A percentile compares a stretch with the other conserved stretches of the same genome.
Evolutionary conservation across 2,888 invertebrate species (phyloP).

Genomic region (Tipula unca): DNA sequence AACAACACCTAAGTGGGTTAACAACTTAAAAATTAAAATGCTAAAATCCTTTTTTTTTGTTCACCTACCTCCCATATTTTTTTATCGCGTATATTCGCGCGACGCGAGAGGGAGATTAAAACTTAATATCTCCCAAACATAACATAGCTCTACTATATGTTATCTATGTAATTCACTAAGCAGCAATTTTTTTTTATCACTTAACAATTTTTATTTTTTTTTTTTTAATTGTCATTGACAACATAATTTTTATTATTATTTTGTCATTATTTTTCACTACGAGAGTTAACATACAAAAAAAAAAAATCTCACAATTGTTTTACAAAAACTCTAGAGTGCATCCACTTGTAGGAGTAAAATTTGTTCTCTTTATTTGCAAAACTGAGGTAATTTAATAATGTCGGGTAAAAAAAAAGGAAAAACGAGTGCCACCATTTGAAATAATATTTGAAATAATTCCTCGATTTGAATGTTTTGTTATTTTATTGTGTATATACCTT

Average conservation of each 20-base stretch:
- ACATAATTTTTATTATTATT: not conserved
- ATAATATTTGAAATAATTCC: not conserved
- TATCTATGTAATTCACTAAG: not conserved
- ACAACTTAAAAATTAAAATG: not conserved
- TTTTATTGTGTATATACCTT: not conserved
- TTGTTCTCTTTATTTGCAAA: not conserved
- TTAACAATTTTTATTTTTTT: not conserved
- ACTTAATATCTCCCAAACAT: not conserved
- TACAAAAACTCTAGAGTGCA: not conserved
- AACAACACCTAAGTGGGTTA: not conserved
- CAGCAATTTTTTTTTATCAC: not conserved
- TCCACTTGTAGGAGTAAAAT: not conserved
- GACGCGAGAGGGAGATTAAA: not conserved
- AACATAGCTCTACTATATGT: not conserved
- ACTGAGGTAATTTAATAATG: not conserved
- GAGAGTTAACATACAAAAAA: not conserved
- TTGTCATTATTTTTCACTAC: not conserved
- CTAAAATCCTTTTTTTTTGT: not conserved
- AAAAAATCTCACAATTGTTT: not conserved
- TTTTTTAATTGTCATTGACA: slow-evolving; percentile 1
- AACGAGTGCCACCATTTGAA: no score
- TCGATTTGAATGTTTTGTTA: not conserved
- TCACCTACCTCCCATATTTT: not conserved
- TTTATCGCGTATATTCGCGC: not conserved
- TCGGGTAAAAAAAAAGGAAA: not conserved